Percentiles rank a stretch among this genome's conserved stretches.
Evolutionary conservation across 2,888 invertebrate genomes (phyloP).

Genomic region (Smittia sp.): DNA sequence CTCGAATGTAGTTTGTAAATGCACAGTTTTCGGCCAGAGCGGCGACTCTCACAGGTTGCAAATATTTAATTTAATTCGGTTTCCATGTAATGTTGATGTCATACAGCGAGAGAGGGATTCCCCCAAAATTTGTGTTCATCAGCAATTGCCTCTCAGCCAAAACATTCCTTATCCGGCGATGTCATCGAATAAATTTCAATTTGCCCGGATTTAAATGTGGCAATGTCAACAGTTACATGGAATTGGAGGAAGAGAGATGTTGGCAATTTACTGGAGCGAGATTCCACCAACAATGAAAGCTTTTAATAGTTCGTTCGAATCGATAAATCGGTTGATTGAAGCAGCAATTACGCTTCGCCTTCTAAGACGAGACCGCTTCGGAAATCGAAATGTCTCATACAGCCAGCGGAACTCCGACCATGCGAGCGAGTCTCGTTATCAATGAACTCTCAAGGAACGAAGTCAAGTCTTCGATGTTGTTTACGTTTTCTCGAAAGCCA

Average conservation of each 20-base stretch:
- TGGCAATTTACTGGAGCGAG: not conserved
- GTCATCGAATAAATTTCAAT: slow-evolving; percentile 14
- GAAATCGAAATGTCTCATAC: no score
- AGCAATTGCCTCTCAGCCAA: slow-evolving; percentile 13
- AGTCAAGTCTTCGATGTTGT: not conserved
- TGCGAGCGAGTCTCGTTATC: not conserved
- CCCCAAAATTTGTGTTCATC: slow-evolving; percentile 9
- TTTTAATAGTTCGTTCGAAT: no score
- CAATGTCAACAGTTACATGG: not conserved
- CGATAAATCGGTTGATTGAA: no score
- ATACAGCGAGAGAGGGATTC: not conserved
- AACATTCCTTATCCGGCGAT: not conserved
- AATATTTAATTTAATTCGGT: slow-evolving; percentile 19
- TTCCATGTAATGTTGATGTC: slow-evolving; percentile 20
- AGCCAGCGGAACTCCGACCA: no score
- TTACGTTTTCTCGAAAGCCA: not conserved
- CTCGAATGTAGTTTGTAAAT: not conserved
- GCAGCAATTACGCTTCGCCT: no score
- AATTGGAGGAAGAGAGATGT: not conserved
- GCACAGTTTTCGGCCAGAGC: not conserved
- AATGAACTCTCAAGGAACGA: not conserved
- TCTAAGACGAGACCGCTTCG: no score
- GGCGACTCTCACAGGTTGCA: slow-evolving; percentile 13
- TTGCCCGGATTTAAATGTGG: not conserved
- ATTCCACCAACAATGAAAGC: no score